These are phyloP conservation scores for Ammospiza caudacuta DNA, from an alignment of 2,113 vertebrate species.

Conservation along the genomic window DNA sequence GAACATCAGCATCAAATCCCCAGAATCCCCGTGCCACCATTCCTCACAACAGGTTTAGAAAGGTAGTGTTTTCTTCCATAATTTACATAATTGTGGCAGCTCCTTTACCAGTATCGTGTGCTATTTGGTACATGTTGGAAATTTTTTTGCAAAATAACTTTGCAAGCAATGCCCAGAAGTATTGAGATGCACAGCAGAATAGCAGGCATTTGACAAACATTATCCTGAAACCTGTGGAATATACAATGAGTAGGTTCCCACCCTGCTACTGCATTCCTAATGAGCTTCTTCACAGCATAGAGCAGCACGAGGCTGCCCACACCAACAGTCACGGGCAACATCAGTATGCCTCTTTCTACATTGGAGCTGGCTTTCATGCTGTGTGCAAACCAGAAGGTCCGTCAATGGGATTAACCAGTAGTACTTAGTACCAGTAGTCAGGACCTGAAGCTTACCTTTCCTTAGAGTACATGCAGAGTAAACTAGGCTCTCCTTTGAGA, in stretches of 20 bases:
- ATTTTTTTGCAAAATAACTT: not conserved
- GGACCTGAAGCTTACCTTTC: not conserved
- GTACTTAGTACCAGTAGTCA: not conserved
- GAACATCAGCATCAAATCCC: not conserved
- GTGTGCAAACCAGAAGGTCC: not conserved
- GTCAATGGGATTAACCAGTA: not conserved
- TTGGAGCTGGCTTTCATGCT: not conserved
- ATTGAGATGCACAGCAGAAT: not conserved
- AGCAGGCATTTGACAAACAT: not conserved
- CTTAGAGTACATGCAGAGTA: not conserved
- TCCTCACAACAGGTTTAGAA: not conserved
- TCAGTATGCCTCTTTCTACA: not conserved
- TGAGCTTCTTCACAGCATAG: rapidly evolving
- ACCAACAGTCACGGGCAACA: not conserved
- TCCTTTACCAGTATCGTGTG: not conserved
- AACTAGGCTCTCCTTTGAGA: not conserved
- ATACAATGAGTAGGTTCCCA: not conserved
- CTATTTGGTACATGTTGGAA: not conserved
- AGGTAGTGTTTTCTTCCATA: not conserved
- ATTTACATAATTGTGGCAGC: not conserved
- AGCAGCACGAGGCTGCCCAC: not conserved
- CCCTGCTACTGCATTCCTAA: not conserved
- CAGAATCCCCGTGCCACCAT: not conserved
- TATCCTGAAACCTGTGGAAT: not conserved
- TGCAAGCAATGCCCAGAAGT: not conserved